Evolutionary conservation across 2,113 vertebrate species (phyloP), one percentile per base, ranked within the genome.

Genomic region (Amphiprion ocellaris): DNA sequence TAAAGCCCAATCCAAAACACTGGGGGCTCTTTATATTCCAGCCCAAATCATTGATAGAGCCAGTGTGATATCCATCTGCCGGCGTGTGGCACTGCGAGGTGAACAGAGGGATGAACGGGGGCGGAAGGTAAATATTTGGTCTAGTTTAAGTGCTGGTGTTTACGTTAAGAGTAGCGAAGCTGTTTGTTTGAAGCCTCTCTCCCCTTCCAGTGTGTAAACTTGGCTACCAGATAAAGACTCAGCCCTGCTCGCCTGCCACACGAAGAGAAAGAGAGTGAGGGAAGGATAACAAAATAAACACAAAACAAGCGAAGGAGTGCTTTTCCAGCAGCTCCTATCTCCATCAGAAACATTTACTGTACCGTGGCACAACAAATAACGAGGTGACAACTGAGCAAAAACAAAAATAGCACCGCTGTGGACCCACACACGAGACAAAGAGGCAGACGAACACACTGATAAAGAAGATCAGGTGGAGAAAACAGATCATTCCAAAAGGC

Each of bases 91-190:
- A 4, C 71, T 28, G 62, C 56, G 78, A 85, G 70, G 78, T 74
- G 77, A 85, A 82, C 68, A 91, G 79, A 87, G 71, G 92, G 87
- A 90, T 85, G 87, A 79, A 88, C 86, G 26, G 87, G 91, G 85
- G 81, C 81, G 70, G 92, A 95, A 91, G 50, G 69, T 89, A 95
- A 95, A 95, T 96, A 95, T 96, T 96, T 95, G 87, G 78, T 78
- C 90, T 94, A 87, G 89, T 92, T 93, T 84, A 90, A 90, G 90
- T 80, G 75, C 83, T 58, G 87, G 74, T 95, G 95, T 95, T 96
- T 95, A 92, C 81, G 81, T 93, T 93, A 93, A 95, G 92, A 93
- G 88, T 86, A 92, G 91, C 77, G 70, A 77, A 69, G 33, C 77
- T 93, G 95, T 95, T 95, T 96, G 93, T 94, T 92, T 93, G 94